phyloP scores from a whole-genome alignment of 2,113 vertebrate species.

The Phrynosoma blainvillii region DNA sequence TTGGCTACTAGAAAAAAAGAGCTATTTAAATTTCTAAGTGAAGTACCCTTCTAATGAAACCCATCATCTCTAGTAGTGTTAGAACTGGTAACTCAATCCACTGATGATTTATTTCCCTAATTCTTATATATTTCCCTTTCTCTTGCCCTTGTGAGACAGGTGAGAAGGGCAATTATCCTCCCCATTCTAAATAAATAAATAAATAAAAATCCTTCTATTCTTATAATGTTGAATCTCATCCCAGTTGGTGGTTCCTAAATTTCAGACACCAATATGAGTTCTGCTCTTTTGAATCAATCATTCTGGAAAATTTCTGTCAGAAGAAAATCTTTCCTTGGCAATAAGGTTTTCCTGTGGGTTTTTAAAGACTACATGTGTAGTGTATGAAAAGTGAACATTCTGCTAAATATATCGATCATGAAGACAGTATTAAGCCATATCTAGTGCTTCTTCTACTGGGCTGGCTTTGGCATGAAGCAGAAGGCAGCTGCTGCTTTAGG shows the following conservation, averaged over 20 bases:
- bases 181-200: constrained; percentile 4
- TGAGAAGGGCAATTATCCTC: constrained; percentile 72
- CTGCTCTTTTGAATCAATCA: constrained; percentile 69
- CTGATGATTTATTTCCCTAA: constrained; percentile 60
- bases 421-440: constrained; percentile 61
- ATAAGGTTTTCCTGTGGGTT: constrained; percentile 53
- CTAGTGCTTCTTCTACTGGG: constrained; percentile 24
- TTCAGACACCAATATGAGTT: constrained; percentile 69
- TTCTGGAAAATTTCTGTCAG: constrained; percentile 66
- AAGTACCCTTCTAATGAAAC: constrained; percentile 59
- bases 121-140: constrained; percentile 69
- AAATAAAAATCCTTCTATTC: constrained; percentile 45
- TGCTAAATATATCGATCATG: constrained; percentile 61
- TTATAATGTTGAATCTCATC: constrained; percentile 69
- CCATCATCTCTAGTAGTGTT: constrained; percentile 53
- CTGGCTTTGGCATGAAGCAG: neutral
- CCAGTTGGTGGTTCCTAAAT: constrained; percentile 67
- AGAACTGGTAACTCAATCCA: constrained; percentile 50
- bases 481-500: neutral
- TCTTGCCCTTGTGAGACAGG: constrained; percentile 64
- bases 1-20: constrained; percentile 55
- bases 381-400: constrained; percentile 39
- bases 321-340: constrained; percentile 53
- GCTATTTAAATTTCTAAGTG: constrained; percentile 58
- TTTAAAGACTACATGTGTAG: constrained; percentile 49